Evolutionary conservation across 30 jellyfish, hydroid and myxozoan genomes (phyloP).

Genomic region (Clytia hemisphaerica): DNA sequence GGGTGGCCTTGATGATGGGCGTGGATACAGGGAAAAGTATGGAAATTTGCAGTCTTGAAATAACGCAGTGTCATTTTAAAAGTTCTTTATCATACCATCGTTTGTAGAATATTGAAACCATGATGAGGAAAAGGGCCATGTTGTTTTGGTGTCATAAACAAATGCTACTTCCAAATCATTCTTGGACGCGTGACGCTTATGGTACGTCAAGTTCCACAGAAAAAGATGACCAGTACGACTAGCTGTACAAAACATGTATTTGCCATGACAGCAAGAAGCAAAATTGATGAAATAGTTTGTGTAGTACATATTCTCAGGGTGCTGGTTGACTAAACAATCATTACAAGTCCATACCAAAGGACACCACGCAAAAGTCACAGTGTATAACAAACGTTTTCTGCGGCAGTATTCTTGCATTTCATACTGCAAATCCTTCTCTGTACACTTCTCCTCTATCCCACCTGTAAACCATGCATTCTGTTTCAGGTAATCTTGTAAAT

Average conservation of each 20-base stretch:
- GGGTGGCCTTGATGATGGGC: too few relatives aligned
- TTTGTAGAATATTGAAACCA: neutral
- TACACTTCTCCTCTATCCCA: neutral
- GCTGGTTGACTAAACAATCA: neutral
- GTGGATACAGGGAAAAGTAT: too few relatives aligned
- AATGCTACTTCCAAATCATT: neutral
- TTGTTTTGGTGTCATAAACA: constrained; percentile 15
- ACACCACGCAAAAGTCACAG: constrained; percentile 25
- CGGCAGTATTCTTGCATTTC: neutral
- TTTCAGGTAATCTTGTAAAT: neutral
- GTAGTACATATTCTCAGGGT: neutral
- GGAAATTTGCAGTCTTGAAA: too few relatives aligned
- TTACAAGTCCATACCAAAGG: neutral
- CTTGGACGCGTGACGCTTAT: neutral
- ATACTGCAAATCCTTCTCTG: neutral
- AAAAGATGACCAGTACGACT: constrained; percentile 19
- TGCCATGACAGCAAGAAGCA: constrained; percentile 10
- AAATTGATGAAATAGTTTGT: neutral
- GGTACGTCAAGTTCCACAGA: constrained; percentile 11
- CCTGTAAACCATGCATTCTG: neutral
- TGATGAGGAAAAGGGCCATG: constrained; percentile 20
- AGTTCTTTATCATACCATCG: neutral
- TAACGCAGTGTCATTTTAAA: too few relatives aligned
- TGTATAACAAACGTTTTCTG: constrained; percentile 14
- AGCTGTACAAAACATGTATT: constrained; percentile 8